Percentiles rank a stretch among this genome's conserved stretches.
Conservation (phyloP, 2,797 vertebrate species). For the Acipenser ruthenus region DNA sequence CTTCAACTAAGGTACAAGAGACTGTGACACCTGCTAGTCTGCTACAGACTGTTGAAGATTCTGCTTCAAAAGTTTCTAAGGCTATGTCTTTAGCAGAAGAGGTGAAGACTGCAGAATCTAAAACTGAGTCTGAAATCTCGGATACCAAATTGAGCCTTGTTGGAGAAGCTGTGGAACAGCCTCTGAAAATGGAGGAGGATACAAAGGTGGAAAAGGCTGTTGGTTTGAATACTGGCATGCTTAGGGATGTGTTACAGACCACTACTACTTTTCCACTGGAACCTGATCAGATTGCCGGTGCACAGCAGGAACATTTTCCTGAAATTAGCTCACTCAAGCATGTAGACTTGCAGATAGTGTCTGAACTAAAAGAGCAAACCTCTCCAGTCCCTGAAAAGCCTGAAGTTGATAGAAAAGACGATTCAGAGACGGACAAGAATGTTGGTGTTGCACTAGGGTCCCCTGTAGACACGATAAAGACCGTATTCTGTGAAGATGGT, state of each 20-base stretch:
- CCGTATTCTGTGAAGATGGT: slow-evolving; percentile 43
- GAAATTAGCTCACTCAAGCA: no score
- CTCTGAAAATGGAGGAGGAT: no score
- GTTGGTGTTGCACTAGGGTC: slow-evolving; percentile 44
- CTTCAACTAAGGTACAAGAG: slow-evolving; percentile 22
- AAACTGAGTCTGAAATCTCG: slow-evolving; percentile 5
- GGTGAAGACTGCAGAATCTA: slow-evolving; percentile 20
- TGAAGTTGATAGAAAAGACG: not conserved
- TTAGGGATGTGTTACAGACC: no score
- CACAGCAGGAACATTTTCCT: no score
- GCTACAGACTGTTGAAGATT: slow-evolving; percentile 28
- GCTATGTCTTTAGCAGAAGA: slow-evolving; percentile 50
- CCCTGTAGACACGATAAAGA: slow-evolving; percentile 26
- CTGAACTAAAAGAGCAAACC: not conserved
- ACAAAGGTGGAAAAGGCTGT: no score
- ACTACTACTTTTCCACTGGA: no score
- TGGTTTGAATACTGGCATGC: no score
- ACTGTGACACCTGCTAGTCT: slow-evolving; percentile 28
- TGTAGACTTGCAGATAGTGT: not conserved
- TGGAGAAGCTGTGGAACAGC: slow-evolving; percentile 23
- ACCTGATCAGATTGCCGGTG: no score
- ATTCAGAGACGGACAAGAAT: not conserved
- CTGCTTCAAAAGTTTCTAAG: slow-evolving; percentile 34
- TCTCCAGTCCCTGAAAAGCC: not conserved
- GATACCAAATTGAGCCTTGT: slow-evolving; percentile 31